A percentile compares a stretch with the other conserved stretches of the same genome.
Conservation (phyloP, 2,888 invertebrate species). For the Torymus aiolomorphi region DNA sequence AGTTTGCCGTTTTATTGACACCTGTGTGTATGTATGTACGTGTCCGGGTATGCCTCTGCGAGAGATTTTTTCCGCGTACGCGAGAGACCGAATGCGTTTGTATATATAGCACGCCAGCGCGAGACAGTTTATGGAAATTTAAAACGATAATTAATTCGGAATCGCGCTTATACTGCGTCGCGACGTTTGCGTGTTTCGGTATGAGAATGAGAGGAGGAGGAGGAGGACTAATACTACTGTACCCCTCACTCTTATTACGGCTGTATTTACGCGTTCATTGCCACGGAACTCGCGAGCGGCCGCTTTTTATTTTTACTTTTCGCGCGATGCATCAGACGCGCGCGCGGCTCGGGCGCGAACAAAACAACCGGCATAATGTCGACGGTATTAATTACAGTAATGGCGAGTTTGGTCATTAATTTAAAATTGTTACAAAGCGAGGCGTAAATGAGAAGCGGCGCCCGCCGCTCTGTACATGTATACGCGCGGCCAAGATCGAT, state of each 20-base stretch:
- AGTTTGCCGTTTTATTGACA: constrained; percentile 70
- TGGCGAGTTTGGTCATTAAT: constrained; percentile 70
- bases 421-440: constrained; percentile 65
- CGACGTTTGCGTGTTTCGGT: constrained; percentile 55
- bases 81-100: too few species aligned
- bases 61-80: too few species aligned
- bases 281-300: neutral
- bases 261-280: constrained; percentile 34
- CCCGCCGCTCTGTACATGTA: constrained; percentile 23
- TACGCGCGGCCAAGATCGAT: constrained; percentile 64
- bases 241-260: constrained; percentile 59
- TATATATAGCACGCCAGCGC: neutral
- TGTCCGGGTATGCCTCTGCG: too few species aligned
- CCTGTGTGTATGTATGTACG: constrained; percentile 38
- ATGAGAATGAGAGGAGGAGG: constrained; percentile 52
- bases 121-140: constrained; percentile 40
- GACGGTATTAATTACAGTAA: constrained; percentile 69
- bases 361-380: constrained; percentile 66
- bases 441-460: constrained; percentile 67
- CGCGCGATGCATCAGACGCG: constrained; percentile 31
- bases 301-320: neutral
- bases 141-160: constrained; percentile 46
- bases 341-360: constrained; percentile 29
- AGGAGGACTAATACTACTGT: neutral
- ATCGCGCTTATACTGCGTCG: constrained; percentile 3